These are phyloP conservation scores for Adelosebastes latens DNA, from an alignment of 2,797 vertebrate species.

Conservation along the genomic window DNA sequence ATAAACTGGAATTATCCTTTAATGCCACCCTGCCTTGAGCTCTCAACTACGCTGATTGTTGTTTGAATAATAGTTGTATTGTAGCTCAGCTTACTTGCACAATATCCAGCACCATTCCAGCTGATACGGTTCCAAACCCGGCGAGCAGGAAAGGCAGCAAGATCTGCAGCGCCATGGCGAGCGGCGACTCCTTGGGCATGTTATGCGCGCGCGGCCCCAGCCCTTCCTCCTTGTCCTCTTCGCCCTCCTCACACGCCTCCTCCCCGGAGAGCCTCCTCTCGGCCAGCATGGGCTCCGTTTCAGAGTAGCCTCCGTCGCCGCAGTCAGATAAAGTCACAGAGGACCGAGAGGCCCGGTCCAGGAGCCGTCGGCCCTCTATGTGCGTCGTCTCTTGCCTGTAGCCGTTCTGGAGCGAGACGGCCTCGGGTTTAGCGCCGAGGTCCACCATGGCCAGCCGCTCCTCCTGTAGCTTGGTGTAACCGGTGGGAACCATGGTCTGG, in stretches of 20 bases:
- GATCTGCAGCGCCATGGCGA: constrained; percentile 94
- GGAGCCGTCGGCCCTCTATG: constrained; percentile 64
- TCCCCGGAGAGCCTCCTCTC: constrained; percentile 82
- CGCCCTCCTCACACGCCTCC: constrained; percentile 76
- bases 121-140: constrained; percentile 96
- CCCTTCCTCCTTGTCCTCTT: constrained; percentile 75
- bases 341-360: constrained; percentile 72
- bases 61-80: constrained; percentile 1
- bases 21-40: neutral
- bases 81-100: constrained; percentile 87
- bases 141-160: constrained; percentile 93
- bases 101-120: constrained; percentile 96
- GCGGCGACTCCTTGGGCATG: constrained; percentile 91
- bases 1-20: neutral
- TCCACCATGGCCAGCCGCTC: constrained; percentile 90
- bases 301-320: constrained; percentile 80
- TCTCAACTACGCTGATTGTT: neutral
- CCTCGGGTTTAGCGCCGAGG: constrained; percentile 79
- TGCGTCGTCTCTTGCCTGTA: constrained; percentile 75
- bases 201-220: constrained; percentile 72
- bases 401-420: constrained; percentile 80
- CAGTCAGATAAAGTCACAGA: constrained; percentile 84
- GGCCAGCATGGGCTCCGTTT: constrained; percentile 90
- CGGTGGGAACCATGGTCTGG: constrained; percentile 93
- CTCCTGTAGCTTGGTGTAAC: constrained; percentile 91